Base-by-base conservation (phyloP, 2,113 vertebrate species). In the Tragelaphus buxtoni region DNA sequence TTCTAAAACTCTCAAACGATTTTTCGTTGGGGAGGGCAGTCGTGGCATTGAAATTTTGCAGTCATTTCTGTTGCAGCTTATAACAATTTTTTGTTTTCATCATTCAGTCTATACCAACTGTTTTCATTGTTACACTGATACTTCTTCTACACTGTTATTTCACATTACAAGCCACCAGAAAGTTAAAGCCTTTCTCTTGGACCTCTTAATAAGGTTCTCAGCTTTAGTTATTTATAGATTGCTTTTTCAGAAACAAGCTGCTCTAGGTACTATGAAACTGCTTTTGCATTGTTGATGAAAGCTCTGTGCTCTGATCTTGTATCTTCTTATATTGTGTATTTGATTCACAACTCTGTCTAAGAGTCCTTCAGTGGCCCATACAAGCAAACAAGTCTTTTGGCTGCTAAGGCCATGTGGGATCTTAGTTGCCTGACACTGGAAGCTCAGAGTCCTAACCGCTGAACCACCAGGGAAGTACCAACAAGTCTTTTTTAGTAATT, bases 11-110 rank as follows among this genome's bases (percentile, higher is more conserved):
- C 9, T 76, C 88, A 45, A 61, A 61, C 72, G n/a, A 55, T 63
- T 88, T 81, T 60, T 35, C 93, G n/a, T 5, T 49, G 26, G 32
- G 42, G 10, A 11, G 65, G 18, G 9, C n/a, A 5, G n/a, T 18
- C 0, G 79, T 28, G 74, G 74, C 12, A 30, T 35, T 69, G 30
- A 88, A 18, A 47, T 63, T 93, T 26, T 86, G 0, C 32, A 91
- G 42, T 72, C 17, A 55, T n/a, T 87, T 81, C 24, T 91, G 9
- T 58, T 90, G 39, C 1, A 56, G 61, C 42, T 88, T 88, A 11
- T 93, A n/a, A 58, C 60, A 28, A 1, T 58, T 87, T 82, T 80
- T 97, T 39, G 47, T 87, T 94, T 94, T 91, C 22, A 83, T 91
- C n/a, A 42, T 84, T 87, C 10, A 81, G 1, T 90, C 30, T 69